These are phyloP conservation scores for Diglossa cyanea DNA, from an alignment of 2,797 vertebrate genomes.

Conservation along the genomic window DNA sequence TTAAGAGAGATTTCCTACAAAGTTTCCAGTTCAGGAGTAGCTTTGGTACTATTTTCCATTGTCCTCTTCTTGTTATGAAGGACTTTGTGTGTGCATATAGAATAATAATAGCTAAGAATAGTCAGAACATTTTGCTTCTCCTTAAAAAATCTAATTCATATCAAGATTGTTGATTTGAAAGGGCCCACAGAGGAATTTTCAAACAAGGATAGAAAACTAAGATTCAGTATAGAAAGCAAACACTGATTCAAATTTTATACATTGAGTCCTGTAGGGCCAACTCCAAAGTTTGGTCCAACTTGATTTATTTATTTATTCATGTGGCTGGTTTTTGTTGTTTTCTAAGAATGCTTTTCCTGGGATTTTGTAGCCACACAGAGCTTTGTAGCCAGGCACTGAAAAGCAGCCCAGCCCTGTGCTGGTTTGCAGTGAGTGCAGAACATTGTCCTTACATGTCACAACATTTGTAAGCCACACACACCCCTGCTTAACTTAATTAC, in stretches of 20 bases:
- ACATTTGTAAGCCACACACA: neutral
- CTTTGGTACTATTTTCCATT: neutral
- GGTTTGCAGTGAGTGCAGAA: neutral
- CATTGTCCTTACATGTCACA: neutral
- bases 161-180: neutral
- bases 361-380: fast-evolving
- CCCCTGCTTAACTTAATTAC: neutral
- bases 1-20: neutral
- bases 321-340: fast-evolving
- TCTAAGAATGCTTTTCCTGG: neutral
- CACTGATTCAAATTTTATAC: fast-evolving
- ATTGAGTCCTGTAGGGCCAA: neutral
- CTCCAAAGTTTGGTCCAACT: neutral
- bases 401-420: neutral
- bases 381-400: neutral
- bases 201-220: neutral
- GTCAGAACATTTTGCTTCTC: neutral
- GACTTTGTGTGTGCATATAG: neutral
- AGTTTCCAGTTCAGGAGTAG: neutral
- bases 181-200: neutral
- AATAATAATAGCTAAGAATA: neutral
- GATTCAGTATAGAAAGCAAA: neutral
- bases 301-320: neutral
- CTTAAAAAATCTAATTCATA: neutral
- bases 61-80: neutral